Base-by-base conservation (phyloP, 2,113 vertebrate genomes). In the Poeciliopsis turrubarensis region DNA sequence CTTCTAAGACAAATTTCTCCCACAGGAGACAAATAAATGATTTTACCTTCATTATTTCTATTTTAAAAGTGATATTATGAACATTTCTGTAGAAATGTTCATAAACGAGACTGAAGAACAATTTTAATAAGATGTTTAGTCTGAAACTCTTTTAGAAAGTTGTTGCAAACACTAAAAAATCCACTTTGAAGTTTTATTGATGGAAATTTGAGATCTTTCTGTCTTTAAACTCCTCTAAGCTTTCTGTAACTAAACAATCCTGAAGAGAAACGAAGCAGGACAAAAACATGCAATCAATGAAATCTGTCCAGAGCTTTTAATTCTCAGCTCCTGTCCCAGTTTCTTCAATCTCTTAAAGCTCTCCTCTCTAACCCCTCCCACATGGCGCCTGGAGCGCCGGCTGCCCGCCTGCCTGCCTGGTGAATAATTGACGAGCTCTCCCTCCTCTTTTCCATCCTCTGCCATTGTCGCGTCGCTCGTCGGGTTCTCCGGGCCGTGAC, bases 371-470 rank as follows among this genome's bases (percentile, higher is more conserved):
- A 25, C 70, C 75, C 89, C 68, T 19, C 87, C 60, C 60, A 51
- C 66, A 27, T 3, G 51, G 39, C 75, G 5, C 12, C 31, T 32
- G 1, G 60, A 2, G 69, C 41, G 15, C 68, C 14, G 70, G 34
- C 0, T 69, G 68, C 15, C 70, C 25, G 72, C 15, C 70, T 26
- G 72, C 32, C 68, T 26, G 72, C 32, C 0, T 73, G 68, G 79
- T 95, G 77, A 95, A 95, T 95, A 92, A 95, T 95, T 95, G 87
- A 95, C 85, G 15, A 86, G 80, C 76, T 26, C 77, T n/a, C 73
- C 67, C 77, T 73, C 71, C 77, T 75, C 73, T 79, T 86, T 89
- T 93, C 89, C 91, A 92, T 89, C 88, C 84, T 75, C 80, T 41
- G 75, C 79, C 81, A 78, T 80, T 87, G 85, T 84, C 29, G 72